Conservation (phyloP, 2,797 vertebrate species). For the Pseudochirops cupreus region DNA sequence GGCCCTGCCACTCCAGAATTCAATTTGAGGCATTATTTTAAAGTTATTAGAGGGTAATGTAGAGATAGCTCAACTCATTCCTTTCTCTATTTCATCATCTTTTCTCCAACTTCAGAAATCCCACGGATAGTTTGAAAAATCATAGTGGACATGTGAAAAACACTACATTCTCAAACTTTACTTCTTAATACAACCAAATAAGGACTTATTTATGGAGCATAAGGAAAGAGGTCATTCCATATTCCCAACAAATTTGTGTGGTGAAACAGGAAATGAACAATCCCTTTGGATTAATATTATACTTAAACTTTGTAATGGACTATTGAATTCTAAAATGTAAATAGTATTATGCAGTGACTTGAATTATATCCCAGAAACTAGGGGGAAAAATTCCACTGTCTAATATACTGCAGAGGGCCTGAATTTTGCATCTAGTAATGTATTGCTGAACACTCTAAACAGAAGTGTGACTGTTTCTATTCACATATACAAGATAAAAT, state of each 20-base stretch:
- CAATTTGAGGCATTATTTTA: not conserved
- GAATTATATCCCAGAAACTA: not conserved
- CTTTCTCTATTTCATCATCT: not conserved
- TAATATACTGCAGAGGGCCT: not conserved
- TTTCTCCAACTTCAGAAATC: not conserved
- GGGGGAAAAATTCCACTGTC: not conserved
- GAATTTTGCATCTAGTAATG: not conserved
- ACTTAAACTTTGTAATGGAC: not conserved
- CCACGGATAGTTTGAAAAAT: not conserved
- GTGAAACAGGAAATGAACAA: not conserved
- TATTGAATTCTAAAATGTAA: constrained; percentile 27
- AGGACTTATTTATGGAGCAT: not conserved
- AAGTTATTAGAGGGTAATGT: not conserved
- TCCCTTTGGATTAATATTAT: not conserved
- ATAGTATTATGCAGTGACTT: not conserved
- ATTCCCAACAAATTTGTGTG: not conserved
- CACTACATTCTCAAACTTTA: not conserved
- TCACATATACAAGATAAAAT: not conserved
- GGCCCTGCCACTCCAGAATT: not conserved
- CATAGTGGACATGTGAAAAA: not conserved
- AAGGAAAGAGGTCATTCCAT: too few species aligned
- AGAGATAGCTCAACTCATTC: not conserved
- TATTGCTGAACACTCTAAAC: not conserved
- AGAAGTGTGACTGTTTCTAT: constrained; percentile 16
- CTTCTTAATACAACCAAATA: not conserved